Conservation (phyloP, 2,888 invertebrate species). For the Clepsis dumicolana region DNA sequence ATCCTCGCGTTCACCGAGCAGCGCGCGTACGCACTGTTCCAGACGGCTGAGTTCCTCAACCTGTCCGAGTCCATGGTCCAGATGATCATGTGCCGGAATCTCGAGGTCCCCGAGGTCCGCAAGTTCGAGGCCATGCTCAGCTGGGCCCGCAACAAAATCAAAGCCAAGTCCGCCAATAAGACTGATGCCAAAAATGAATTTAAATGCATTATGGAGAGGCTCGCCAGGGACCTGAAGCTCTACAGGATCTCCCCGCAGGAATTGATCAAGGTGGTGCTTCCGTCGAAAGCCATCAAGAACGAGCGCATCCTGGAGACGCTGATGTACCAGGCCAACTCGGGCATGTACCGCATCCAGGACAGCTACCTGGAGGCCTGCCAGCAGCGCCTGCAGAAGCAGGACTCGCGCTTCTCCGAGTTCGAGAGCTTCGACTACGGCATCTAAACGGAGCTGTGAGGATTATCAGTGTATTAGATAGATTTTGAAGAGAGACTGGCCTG, state of each 20-base stretch:
- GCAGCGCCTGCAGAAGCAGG: constrained; percentile 94
- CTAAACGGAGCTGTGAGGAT: constrained; percentile 85
- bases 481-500: constrained; percentile 72
- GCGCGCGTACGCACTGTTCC: constrained; percentile 93
- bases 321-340: constrained; percentile 97
- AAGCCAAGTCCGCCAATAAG: constrained; percentile 91
- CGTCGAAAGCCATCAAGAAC: constrained; percentile 96
- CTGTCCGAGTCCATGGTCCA: constrained; percentile 98
- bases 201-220: constrained; percentile 96
- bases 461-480: constrained; percentile 84
- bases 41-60: constrained; percentile 93
- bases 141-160: constrained; percentile 95
- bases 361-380: constrained; percentile 95
- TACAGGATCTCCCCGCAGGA: constrained; percentile 97
- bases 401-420: constrained; percentile 94
- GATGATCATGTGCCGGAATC: constrained; percentile 96
- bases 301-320: constrained; percentile 96
- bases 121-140: constrained; percentile 97
- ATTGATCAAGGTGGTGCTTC: constrained; percentile 96
- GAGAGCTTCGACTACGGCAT: constrained; percentile 92
- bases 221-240: constrained; percentile 95
- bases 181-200: constrained; percentile 95
- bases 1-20: constrained; percentile 96
- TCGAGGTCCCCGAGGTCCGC: constrained; percentile 94
- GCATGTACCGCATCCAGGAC: constrained; percentile 96